phyloP scores from a whole-genome alignment of 2,113 vertebrate species.

The Anarhynchus alexandrinus region DNA sequence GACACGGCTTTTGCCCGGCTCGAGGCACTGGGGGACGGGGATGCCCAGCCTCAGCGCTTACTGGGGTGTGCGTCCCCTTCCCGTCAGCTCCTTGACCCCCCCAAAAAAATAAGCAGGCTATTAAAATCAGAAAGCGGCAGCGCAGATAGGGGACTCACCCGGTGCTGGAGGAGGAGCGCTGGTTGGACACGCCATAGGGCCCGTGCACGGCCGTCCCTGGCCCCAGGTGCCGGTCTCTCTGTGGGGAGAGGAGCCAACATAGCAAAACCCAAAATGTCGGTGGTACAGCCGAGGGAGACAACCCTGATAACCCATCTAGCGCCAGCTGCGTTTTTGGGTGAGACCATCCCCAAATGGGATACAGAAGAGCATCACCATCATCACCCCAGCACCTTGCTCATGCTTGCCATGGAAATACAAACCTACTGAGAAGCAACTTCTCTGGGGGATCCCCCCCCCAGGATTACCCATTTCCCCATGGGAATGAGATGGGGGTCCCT shows the following conservation, averaged over 20 bases:
- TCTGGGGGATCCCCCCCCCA: fast-evolving
- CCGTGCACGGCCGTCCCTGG: constrained; percentile 40
- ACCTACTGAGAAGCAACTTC: fast-evolving
- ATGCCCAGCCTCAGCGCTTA: not conserved
- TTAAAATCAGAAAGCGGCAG: fast-evolving
- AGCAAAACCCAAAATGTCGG: not conserved
- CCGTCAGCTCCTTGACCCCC: fast-evolving
- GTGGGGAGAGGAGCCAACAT: not conserved
- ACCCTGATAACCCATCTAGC: fast-evolving
- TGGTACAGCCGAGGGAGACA: fast-evolving
- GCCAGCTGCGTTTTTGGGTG: fast-evolving
- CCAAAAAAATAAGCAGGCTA: fast-evolving
- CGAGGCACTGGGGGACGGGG: constrained; percentile 75
- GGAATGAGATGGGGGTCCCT: not conserved
- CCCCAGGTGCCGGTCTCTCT: constrained; percentile 74
- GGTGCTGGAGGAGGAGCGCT: constrained; percentile 78
- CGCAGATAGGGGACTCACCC: constrained; percentile 59
- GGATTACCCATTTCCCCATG: fast-evolving
- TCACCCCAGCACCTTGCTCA: not conserved
- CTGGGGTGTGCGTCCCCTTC: fast-evolving
- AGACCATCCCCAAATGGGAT: not conserved
- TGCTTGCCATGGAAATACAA: fast-evolving
- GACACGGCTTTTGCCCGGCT: constrained; percentile 86
- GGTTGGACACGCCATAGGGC: constrained; percentile 65
- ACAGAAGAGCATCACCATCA: not conserved